Evolutionary conservation across 2,888 invertebrate species (phyloP), one percentile per base, ranked within the genome.

Genomic region (Eupithecia inturbata): DNA sequence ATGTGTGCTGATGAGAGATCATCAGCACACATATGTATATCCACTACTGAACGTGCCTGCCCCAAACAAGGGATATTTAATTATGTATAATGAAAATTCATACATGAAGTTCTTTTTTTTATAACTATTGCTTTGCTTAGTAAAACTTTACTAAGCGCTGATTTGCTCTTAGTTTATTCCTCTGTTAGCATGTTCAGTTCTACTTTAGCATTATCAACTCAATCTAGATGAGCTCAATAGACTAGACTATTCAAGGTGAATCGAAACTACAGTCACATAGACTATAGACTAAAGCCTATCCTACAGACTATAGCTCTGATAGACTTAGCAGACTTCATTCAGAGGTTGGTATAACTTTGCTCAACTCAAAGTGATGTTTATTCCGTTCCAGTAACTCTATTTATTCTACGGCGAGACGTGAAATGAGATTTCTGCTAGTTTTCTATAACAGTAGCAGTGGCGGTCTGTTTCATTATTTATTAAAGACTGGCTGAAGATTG

Each of bases 381-480:
- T 83, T 83, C 77, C 76, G 79, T 74, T 78, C 69, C 79, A 80
- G 75, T 82, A 77, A 82, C 80, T 79, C 74, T 79, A 80, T 83
- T 82, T 76, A 79, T 71, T 67, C 76, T 75, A 77, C 39, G 74
- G 71, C 53, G 71, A 69, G 70, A 67, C 7, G 41, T 70, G 36
- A 70, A 70, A 68, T 63, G 39, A 62, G 66, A 57, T 63, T 63
- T 72, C 41, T 57, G 22, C 26, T 69, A 39, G 19, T 31, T 60
- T n/a, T 39, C 26, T 57, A 60, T 67, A 31, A 71, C 28, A 31
- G 26, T 16, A 22, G 26, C 33, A 16, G 26, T 41, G 62, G 6
- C 39, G 53, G 53, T 31, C 36, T 68, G 22, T 68, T 45, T 45
- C 45, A 67, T 12, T 22, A 49, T 49, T n/a, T 22, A 22, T 6